Conservation (phyloP, 2,797 vertebrate genomes). For the Falco peregrinus region DNA sequence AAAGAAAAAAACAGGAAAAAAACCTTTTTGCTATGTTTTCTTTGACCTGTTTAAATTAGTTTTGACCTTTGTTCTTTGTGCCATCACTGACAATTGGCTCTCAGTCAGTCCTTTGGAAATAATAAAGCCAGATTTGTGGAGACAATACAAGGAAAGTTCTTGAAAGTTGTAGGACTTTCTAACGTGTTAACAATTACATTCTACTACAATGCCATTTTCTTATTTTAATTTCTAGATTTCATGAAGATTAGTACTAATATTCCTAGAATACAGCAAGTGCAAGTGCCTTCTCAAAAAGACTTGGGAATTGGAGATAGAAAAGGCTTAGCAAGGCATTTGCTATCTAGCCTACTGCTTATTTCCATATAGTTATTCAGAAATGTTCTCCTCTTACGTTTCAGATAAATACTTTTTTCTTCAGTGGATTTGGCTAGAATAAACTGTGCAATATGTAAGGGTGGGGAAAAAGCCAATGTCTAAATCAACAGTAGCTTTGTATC, state of each 20-base stretch:
- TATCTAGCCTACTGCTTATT: neutral
- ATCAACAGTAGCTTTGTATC: neutral
- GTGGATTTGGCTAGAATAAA: neutral
- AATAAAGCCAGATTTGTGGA: neutral
- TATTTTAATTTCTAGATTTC: conserved; percentile 1
- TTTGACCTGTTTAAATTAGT: neutral
- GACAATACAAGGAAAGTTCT: neutral
- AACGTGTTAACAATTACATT: neutral
- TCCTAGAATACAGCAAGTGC: neutral
- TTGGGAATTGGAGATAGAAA: neutral
- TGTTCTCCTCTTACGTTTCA: neutral
- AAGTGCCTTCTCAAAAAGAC: neutral
- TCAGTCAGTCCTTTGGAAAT: neutral
- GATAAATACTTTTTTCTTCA: neutral
- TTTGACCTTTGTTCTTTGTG: neutral
- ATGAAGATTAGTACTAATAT: neutral
- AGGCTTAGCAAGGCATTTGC: neutral
- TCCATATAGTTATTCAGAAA: neutral
- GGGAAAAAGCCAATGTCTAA: neutral
- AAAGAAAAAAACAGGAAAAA: too few relatives aligned
- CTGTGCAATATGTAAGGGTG: neutral
- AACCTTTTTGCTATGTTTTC: neutral
- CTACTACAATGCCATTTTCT: neutral
- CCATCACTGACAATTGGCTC: neutral
- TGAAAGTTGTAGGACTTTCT: neutral